Percentiles rank a stretch among this genome's conserved stretches.
These are phyloP conservation scores for Bubo blakistoni DNA, from an alignment of 2,113 vertebrate species.

Conservation along the genomic window DNA sequence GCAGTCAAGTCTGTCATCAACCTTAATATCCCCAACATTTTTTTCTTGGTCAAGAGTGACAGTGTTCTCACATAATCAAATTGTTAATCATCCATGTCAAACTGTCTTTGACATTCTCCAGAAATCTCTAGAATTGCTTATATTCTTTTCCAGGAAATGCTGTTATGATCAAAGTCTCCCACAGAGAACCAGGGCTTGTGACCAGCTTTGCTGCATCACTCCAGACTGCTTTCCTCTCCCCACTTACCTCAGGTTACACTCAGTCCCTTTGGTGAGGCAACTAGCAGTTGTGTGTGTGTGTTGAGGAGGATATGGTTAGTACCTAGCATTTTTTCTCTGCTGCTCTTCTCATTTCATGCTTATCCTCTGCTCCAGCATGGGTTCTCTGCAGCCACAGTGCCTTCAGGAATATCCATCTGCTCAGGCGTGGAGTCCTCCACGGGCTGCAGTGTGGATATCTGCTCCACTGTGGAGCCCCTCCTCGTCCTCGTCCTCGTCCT, in stretches of 20 bases:
- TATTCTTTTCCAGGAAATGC: not conserved
- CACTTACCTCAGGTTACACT: not conserved
- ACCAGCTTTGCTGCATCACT: not conserved
- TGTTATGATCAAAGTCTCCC: not conserved
- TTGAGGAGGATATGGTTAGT: not conserved
- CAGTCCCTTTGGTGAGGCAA: not conserved
- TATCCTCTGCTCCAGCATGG: not conserved
- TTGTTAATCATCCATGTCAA: not conserved
- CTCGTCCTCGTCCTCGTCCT: not conserved
- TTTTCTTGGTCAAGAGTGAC: not conserved
- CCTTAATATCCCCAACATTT: not conserved
- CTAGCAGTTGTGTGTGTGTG: too few relatives aligned
- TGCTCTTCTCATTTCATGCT: not conserved
- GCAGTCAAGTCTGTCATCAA: not conserved
- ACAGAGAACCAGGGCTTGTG: not conserved
- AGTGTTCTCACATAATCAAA: not conserved
- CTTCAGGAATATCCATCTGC: not conserved
- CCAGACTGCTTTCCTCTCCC: not conserved
- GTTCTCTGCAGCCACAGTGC: not conserved
- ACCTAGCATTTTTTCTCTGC: not conserved
- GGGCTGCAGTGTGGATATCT: not conserved
- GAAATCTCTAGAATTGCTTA: not conserved
- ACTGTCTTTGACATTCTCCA: not conserved
- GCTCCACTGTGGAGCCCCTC: not conserved
- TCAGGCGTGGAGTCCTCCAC: rapidly evolving